Percentiles rank a stretch among this genome's conserved stretches.
These are phyloP conservation scores for Lymantria monacha DNA, from an alignment of 2,888 invertebrate genomes.

Conservation along the genomic window DNA sequence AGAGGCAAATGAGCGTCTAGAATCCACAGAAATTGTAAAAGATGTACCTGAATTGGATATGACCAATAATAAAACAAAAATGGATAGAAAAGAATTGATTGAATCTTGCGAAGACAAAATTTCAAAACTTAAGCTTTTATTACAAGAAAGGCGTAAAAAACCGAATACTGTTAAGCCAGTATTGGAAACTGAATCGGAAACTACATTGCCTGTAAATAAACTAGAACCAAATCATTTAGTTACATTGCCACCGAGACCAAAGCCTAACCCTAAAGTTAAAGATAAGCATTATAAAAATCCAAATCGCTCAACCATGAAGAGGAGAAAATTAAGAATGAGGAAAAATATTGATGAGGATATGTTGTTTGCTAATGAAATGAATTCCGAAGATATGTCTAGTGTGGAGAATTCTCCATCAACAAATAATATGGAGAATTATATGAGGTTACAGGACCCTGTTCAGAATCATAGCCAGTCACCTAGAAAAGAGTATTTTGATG, in stretches of 20 bases:
- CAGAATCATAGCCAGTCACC: not conserved
- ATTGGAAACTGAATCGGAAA: not conserved
- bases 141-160: slow-evolving; percentile 46
- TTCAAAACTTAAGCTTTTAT: slow-evolving; percentile 54
- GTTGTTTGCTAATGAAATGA: slow-evolving; percentile 52
- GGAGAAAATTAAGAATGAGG: slow-evolving; percentile 38
- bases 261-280: slow-evolving; percentile 28
- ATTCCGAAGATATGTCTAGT: slow-evolving; percentile 41
- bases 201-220: not conserved
- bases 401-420: slow-evolving; percentile 44
- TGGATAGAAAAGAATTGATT: slow-evolving; percentile 42
- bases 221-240: slow-evolving; percentile 16
- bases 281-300: slow-evolving; percentile 54
- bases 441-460: not conserved
- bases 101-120: slow-evolving; percentile 67
- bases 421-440: slow-evolving; percentile 18
- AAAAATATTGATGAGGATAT: slow-evolving; percentile 53
- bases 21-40: slow-evolving; percentile 38
- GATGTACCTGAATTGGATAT: slow-evolving; percentile 22
- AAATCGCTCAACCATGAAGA: slow-evolving; percentile 38
- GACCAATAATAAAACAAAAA: slow-evolving; percentile 12
- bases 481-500: slow-evolving; percentile 57
- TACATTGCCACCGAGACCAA: slow-evolving; percentile 27
- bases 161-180: not conserved
- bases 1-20: slow-evolving; percentile 1